Base-by-base conservation (phyloP, 2,888 invertebrate species). In the Neuroscelio doddi region DNA sequence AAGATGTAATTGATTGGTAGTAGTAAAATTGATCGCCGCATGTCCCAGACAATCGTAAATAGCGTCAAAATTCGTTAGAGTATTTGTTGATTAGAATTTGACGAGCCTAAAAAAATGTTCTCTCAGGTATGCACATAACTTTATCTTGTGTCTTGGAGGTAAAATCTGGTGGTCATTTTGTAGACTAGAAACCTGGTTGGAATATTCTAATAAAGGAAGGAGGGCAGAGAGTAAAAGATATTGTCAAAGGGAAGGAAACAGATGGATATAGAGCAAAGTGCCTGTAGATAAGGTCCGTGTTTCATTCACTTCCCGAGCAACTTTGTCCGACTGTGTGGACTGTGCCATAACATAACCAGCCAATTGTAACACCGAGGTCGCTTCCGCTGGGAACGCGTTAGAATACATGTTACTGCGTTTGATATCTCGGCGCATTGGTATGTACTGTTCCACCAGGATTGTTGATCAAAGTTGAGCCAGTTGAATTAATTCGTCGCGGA, bases 281-380 rank as follows among this genome's bases (percentile, higher is more conserved):
- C 50, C 45, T 47, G 47, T 24, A 51, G 59, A 64, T 62, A 66
- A 57, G 65, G 52, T 49, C 39, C 44, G 45, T 45, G 53, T 53
- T 53, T 52, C 51, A 59, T 65, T 65, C 55, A 65, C 47, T 47
- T 42, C 36, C 46, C 30, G 42, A 49, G 49, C 29, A 53, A 66
- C 57, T 62, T 62, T 49, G 62, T 62, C 53, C 51, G 45, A 50
- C 47, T 38, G 12, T 36, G 26, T 17, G 36, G 39, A 42, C 45
- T 56, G 53, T 41, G 29, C 42, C 51, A 42, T 63, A 56, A 58
- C 66, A 62, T 66, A 66, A 66, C 62, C 27, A 62, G 58, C 62
- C 62, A 63, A 58, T 66, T 66, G 62, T 55, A 58, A 63, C 62
- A 47, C 38, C 58, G 55, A 30, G 62, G 51, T 63, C 51, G 42